Evolutionary conservation across 2,113 vertebrate genomes (phyloP), one percentile per base, ranked within the genome.

Genomic region (Zosterops lateralis): DNA sequence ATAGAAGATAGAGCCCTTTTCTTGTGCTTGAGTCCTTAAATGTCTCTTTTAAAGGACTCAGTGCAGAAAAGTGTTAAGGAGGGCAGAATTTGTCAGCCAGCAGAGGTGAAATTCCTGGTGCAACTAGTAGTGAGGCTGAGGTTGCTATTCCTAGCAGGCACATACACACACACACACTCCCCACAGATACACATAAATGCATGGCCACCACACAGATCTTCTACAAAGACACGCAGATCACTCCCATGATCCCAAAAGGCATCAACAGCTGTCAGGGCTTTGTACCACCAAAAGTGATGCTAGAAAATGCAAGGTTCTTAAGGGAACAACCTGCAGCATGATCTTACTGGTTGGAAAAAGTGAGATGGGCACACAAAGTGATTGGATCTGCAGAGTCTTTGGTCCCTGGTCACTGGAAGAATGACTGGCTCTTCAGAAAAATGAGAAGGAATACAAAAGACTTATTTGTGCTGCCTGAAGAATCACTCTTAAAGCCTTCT

Each of bases 151-250:
- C 32, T 34, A 8, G 14, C 2, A 17, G 14, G 11, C 5, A n/a
- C 13, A 34, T 0, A 1, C 53, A n/a, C 14, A n/a, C 45, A 50
- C 47, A 13, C 14, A n/a, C 1, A 65, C 51, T 42, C 47, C 10
- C 13, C 29, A 45, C 7, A 65, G 65, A 25, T 7, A 21, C 5
- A 38, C 6, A 14, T 28, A 38, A 20, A 20, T 17, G 31, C 38
- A 17, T 5, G 21, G 31, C 20, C 9, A 1, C n/a, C 32, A 29
- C 26, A 31, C 7, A 48, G 58, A 40, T 18, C 40, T 47, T 17
- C 50, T 42, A 42, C 31, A 25, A 20, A 53, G 50, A 38, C 19
- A 53, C n/a, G 29, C 9, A 29, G 20, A 68, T 7, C 42, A n/a
- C 20, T 70, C 56, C 29, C 8, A 19, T 22, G 36, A 71, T 28